phyloP scores from a whole-genome alignment of 2,888 invertebrate genomes.

The Trichopria drosophilae region DNA sequence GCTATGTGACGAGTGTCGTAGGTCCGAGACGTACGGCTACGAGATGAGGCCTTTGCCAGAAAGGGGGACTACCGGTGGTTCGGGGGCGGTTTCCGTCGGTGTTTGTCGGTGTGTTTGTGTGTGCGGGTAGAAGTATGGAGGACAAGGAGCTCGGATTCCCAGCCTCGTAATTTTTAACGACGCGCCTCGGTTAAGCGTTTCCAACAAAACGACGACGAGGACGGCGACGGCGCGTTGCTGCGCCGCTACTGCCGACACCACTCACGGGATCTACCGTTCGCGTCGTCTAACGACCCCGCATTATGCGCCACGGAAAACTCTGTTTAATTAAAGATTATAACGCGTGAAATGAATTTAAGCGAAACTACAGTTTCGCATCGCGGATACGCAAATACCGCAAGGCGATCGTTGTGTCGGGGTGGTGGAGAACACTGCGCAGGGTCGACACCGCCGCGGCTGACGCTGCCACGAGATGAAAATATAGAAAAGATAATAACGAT shows the following conservation, averaged over 20 bases:
- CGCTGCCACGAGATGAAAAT: too few species aligned
- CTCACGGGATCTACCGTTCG: conserved; percentile 35
- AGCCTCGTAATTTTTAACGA: conserved; percentile 47
- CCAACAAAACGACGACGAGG: conserved; percentile 28
- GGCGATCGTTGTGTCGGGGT: conserved; percentile 10
- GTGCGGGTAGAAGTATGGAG: conserved; percentile 17
- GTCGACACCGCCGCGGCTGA: neutral
- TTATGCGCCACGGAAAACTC: conserved; percentile 47
- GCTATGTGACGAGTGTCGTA: conserved; percentile 29
- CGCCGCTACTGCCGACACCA: conserved; percentile 28
- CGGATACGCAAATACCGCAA: conserved; percentile 2
- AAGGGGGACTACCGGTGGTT: too few species aligned
- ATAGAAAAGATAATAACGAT: conserved; percentile 11
- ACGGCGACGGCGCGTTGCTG: conserved; percentile 23
- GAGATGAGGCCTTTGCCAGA: neutral
- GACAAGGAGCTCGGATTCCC: conserved; percentile 26
- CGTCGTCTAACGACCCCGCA: conserved; percentile 47
- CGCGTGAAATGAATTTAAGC: conserved; percentile 50
- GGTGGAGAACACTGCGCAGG: neutral
- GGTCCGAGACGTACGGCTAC: conserved; percentile 22
- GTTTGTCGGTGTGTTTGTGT: conserved; percentile 16
- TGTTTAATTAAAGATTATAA: conserved; percentile 54
- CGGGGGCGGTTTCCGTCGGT: neutral
- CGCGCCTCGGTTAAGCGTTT: conserved; percentile 35
- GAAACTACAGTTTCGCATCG: conserved; percentile 26